These are phyloP conservation scores for Amphipyra tragopoginis DNA, from an alignment of 2,888 invertebrate genomes.

Conservation along the genomic window DNA sequence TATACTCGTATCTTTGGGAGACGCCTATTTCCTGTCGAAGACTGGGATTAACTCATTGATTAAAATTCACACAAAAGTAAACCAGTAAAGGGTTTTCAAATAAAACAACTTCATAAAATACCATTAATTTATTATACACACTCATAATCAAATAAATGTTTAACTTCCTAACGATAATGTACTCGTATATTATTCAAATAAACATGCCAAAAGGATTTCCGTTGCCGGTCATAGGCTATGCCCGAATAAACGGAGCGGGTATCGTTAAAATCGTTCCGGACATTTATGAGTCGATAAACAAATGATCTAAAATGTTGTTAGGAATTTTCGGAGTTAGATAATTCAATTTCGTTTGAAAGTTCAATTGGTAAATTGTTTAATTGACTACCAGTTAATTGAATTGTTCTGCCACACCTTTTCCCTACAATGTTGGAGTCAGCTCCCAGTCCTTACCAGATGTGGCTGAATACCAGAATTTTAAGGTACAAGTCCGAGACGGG, in stretches of 20 bases:
- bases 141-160: constrained; percentile 9
- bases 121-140: background rate
- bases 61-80: too few relatives aligned
- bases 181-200: constrained; percentile 12
- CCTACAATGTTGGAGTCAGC: too few relatives aligned
- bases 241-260: constrained; percentile 15
- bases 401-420: too few relatives aligned
- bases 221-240: constrained; percentile 14
- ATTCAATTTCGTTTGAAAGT: background rate
- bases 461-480: too few relatives aligned
- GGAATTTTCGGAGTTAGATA: background rate
- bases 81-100: too few relatives aligned
- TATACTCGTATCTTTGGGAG: too few relatives aligned
- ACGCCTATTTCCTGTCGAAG: too few relatives aligned
- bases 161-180: background rate
- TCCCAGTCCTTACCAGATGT: too few relatives aligned
- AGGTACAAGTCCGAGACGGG: too few relatives aligned
- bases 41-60: too few relatives aligned
- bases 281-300: constrained; percentile 8
- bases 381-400: too few relatives aligned
- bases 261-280: background rate
- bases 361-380: background rate
- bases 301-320: background rate
- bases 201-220: constrained; percentile 28
- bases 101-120: background rate